Base-by-base conservation (phyloP, 2,113 vertebrate genomes). In the Pterophyllum scalare region DNA sequence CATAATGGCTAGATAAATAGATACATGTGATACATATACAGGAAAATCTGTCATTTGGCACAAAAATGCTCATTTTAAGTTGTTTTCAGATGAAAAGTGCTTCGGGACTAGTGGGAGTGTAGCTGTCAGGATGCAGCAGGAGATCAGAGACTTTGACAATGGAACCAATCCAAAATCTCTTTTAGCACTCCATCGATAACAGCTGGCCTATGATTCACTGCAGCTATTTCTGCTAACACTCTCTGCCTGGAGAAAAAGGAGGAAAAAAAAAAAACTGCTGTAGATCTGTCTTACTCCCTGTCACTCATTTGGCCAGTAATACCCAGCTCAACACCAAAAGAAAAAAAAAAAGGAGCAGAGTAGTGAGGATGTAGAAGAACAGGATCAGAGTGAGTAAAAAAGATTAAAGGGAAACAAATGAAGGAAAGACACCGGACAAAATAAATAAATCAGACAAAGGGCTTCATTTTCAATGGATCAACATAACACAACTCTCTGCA, bases 401-500 rank as follows among this genome's bases (percentile, higher is more conserved):
- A 2, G 7, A 40, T 19, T 13, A 80, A 80, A 49, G 22, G n/a
- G 72, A 72, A 70, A 60, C 9, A 57, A 70, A 87, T 26, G 12
- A 57, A 88, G 15, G 61, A 52, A 77, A 62, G 20, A 79, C n/a
- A 72, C 19, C 1, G 13, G 24, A 31, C 7, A 12, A 70, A 83
- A 77, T 3, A 54, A 72, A 4, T 19, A 78, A 57, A 60, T 35
- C 7, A 80, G 87, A 79, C 19, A 84, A 81, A 79, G 8, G 33
- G 56, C 52, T 40, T 54, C 3, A 38, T 79, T 83, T 80, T 58
- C 1, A 2, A 31, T 65, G 54, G 74, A 52, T 88, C 83, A 81
- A 88, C 86, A 91, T 79, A 95, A 94, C 96, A 96, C 67, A 82
- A 95, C 77, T 85, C 75, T 87, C 77, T 10, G 58, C 31, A 82